A percentile compares a stretch with the other conserved stretches of the same genome.
Evolutionary conservation across 2,797 vertebrate species (phyloP).

Genomic region (Acipenser transmontanus): DNA sequence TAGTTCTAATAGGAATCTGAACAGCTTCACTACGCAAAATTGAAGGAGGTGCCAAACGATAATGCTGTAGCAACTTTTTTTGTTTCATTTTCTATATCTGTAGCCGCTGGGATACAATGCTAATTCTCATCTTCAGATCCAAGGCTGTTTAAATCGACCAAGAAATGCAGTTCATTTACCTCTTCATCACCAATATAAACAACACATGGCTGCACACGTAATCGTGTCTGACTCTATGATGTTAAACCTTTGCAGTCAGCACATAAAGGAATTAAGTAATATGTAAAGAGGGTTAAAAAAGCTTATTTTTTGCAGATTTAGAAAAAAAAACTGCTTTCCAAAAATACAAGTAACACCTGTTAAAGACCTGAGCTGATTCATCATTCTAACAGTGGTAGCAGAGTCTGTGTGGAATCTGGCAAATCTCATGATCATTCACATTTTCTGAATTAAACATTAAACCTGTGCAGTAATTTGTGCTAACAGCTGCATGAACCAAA

Average conservation of each 20-base stretch:
- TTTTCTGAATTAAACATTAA: too few species aligned
- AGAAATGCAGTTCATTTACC: not conserved
- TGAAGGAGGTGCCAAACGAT: slow-evolving; percentile 23
- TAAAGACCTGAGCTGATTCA: not conserved
- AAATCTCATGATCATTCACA: too few species aligned
- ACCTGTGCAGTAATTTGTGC: too few species aligned
- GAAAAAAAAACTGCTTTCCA: not conserved
- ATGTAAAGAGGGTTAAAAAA: not conserved
- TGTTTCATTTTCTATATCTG: slow-evolving; percentile 22
- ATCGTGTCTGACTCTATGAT: not conserved
- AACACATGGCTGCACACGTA: not conserved
- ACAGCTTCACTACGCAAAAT: slow-evolving; percentile 12
- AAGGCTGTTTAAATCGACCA: slow-evolving; percentile 23
- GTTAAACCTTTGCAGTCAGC: not conserved
- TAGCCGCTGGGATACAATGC: slow-evolving; percentile 14
- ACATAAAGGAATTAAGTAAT: not conserved
- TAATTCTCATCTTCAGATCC: slow-evolving; percentile 6
- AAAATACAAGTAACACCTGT: slow-evolving; percentile 2
- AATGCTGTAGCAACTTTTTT: slow-evolving; percentile 3
- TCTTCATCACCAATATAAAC: not conserved
- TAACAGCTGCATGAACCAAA: too few species aligned
- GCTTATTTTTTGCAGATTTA: not conserved
- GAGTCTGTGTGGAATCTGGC: too few species aligned
- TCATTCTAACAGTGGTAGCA: too few species aligned
- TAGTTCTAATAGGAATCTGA: slow-evolving; percentile 22